These are phyloP conservation scores for Ctenopoma multispine DNA, from an alignment of 2,797 vertebrate species.

Conservation along the genomic window DNA sequence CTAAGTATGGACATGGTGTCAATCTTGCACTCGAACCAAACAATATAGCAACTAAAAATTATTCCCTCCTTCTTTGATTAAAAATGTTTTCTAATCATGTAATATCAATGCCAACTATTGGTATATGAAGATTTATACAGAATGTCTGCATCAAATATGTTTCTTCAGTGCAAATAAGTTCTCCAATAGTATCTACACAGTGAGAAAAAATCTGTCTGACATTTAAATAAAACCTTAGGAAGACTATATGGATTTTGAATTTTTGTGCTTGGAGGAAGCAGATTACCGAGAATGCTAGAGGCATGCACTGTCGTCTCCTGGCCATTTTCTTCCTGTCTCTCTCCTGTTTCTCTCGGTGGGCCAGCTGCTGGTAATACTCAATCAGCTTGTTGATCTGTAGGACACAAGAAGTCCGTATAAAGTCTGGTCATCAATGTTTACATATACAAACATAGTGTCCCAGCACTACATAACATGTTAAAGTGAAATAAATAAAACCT, in stretches of 20 bases:
- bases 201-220: conserved; percentile 21
- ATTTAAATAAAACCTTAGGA: conserved; percentile 24
- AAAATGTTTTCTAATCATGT: background rate
- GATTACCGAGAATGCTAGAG: conserved; percentile 96
- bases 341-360: conserved; percentile 97
- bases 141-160: too few relatives aligned
- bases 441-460: background rate
- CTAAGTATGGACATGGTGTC: conserved; percentile 11
- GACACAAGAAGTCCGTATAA: conserved; percentile 16
- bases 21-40: conserved; percentile 12
- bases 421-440: background rate
- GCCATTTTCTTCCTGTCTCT: conserved; percentile 96
- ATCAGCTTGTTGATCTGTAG: conserved; percentile 96
- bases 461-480: background rate
- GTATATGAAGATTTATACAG: background rate
- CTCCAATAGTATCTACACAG: background rate
- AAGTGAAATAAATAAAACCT: background rate
- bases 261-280: conserved; percentile 47
- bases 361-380: conserved; percentile 98
- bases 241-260: conserved; percentile 4
- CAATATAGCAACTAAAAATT: background rate
- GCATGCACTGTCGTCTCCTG: conserved; percentile 95
- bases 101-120: background rate
- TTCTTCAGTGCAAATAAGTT: background rate
- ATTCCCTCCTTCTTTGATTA: background rate